Evolutionary conservation across 2,113 vertebrate genomes (phyloP).

Genomic region (Myrmophylax atrothorax): DNA sequence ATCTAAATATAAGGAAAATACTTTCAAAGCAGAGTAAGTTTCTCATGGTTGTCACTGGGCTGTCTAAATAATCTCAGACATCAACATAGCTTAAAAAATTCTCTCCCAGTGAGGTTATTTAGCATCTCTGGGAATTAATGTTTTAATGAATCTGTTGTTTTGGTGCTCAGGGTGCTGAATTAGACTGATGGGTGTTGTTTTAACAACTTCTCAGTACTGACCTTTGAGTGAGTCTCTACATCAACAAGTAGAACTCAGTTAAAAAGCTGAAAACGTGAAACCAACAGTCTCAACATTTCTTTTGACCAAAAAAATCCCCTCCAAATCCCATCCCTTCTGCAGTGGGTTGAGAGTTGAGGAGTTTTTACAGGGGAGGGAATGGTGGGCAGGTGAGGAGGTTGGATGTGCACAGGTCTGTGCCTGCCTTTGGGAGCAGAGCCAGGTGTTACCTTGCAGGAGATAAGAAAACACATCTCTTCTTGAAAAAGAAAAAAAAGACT

Average conservation of each 20-base stretch:
- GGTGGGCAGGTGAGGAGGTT: not conserved
- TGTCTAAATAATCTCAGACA: not conserved
- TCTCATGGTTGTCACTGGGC: not conserved
- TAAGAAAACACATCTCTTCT: not conserved
- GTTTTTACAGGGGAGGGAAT: not conserved
- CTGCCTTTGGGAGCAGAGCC: not conserved
- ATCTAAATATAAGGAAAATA: not conserved
- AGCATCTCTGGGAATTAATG: not conserved
- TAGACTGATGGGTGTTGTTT: not conserved
- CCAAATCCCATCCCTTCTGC: not conserved
- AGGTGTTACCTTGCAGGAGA: not conserved
- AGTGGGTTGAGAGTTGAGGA: not conserved
- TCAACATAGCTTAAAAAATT: not conserved
- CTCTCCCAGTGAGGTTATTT: not conserved
- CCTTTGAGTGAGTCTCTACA: not conserved
- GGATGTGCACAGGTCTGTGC: not conserved
- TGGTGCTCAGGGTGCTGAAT: not conserved
- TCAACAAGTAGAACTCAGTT: not conserved
- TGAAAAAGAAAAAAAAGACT: not conserved
- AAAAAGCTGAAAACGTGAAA: not conserved
- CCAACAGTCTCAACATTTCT: not conserved
- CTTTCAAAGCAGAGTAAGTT: not conserved
- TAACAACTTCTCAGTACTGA: not conserved
- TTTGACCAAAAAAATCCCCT: accelerated
- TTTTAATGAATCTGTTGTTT: not conserved